Conservation (phyloP, 1,140 invertebrate genomes). For the Atta cephalotes region DNA sequence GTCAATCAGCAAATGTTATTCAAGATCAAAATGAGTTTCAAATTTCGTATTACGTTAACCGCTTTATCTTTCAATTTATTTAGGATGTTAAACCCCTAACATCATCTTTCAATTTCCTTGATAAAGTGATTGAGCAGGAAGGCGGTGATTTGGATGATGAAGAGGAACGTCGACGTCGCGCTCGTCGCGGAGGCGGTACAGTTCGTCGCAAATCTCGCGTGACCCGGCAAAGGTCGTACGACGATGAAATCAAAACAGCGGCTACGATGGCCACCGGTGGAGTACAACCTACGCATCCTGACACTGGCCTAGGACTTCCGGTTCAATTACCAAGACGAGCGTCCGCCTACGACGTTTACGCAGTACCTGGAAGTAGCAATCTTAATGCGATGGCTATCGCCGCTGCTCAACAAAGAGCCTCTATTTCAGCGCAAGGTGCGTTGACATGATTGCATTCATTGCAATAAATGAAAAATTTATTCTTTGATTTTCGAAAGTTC, state of each 20-base stretch:
- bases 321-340: conserved; percentile 90
- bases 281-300: conserved; percentile 79
- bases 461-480: background rate
- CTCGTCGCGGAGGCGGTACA: conserved; percentile 72
- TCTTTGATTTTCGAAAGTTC: background rate
- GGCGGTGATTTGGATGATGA: conserved; percentile 77
- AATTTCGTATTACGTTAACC: background rate
- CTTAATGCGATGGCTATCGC: conserved; percentile 81
- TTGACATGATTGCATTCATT: background rate
- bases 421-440: conserved; percentile 83
- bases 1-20: background rate
- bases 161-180: conserved; percentile 78
- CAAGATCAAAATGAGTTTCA: background rate
- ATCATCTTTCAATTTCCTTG: conserved; percentile 4
- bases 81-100: background rate
- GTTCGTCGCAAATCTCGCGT: conserved; percentile 89
- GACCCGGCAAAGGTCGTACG: conserved; percentile 92
- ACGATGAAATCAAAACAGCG: conserved; percentile 90
- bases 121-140: conserved; percentile 43
- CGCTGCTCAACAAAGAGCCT: conserved; percentile 80
- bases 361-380: conserved; percentile 76
- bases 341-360: conserved; percentile 93
- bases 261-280: conserved; percentile 69
- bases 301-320: conserved; percentile 88
- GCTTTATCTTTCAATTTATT: background rate